Evolutionary conservation across 2,888 invertebrate species (phyloP), one percentile per base, ranked within the genome.

Genomic region (Resseliella maxima): DNA sequence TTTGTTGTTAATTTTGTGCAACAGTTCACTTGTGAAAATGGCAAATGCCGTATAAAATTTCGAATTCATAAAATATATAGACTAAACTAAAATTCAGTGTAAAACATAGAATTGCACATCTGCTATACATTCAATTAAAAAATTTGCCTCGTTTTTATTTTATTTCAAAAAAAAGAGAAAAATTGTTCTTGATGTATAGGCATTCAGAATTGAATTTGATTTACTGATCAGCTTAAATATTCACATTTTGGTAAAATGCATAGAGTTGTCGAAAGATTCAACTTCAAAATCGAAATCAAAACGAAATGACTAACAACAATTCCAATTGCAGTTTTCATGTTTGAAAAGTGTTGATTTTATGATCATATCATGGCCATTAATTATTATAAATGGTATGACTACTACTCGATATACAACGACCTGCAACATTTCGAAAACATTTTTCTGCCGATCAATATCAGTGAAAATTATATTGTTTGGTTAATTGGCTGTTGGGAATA

Each of bases 391-490:
- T 72, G 31, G 31, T 2, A 72, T 59, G 72, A 21, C 72, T 27
- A 15, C 31, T 10, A 6, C 24, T 24, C 59, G 59, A 50, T 18
- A 12, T 50, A n/a, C n/a, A 2, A 18, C 21, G 24, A 24, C 1
- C 24, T 8, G 24, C n/a, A 24, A 15, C 1, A 59, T 24, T 59
- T 15, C 46, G n/a, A 50, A 50, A 50, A 12, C 27, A 59, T 72
- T 38, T 38, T 27, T 10, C 83, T 21, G n/a, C 72, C n/a, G 83
- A 83, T 83, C 83, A n/a, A 83, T 83, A 83, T 83, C 83, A 38
- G 83, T 38, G 38, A 83, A 83, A 83, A 83, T 83, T 83, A 83
- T 83, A 83, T 83, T 83, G 83, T 83, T 83, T 24, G 36, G 83
- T 83, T 83, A 83, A 83, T 83, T 83, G 83, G 83, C 83, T 38